A percentile compares a stretch with the other conserved stretches of the same genome.
Conservation (phyloP, 23 tunicate genomes). For the Botrylloides violaceus region DNA sequence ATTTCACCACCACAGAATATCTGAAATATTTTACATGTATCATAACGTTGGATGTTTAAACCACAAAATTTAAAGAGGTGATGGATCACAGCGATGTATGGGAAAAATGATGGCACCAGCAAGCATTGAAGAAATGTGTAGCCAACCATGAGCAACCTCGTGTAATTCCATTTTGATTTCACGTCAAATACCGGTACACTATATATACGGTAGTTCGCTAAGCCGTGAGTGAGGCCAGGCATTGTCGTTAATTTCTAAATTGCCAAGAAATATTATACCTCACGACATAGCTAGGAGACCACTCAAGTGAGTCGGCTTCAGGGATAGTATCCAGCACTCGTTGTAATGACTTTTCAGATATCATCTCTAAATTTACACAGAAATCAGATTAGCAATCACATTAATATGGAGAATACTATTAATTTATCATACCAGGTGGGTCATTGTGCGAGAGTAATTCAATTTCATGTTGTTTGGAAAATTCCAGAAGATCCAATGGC, state of each 20-base stretch:
- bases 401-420: too few species aligned
- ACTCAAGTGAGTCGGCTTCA: slow-evolving; percentile 38
- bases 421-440: slow-evolving; percentile 69
- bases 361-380: not conserved
- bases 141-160: too few species aligned
- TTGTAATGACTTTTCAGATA: not conserved
- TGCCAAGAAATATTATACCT: slow-evolving; percentile 27
- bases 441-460: slow-evolving; percentile 91
- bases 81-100: too few species aligned
- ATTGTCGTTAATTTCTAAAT: not conserved
- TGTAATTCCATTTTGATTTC: too few species aligned
- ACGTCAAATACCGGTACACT: too few species aligned
- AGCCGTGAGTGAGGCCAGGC: too few species aligned
- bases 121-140: too few species aligned
- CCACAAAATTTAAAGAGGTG: not conserved
- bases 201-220: too few species aligned
- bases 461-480: slow-evolving; percentile 43
- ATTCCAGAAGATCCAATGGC: slow-evolving; percentile 70
- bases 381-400: not conserved
- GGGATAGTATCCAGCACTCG: slow-evolving; percentile 41
- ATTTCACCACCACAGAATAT: slow-evolving; percentile 63
- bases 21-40: slow-evolving; percentile 21
- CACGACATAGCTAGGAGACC: slow-evolving; percentile 67
- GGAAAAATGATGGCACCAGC: not conserved
- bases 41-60: not conserved